Evolutionary conservation across 2,888 invertebrate genomes (phyloP).

Genomic region (Cantharis rustica): DNA sequence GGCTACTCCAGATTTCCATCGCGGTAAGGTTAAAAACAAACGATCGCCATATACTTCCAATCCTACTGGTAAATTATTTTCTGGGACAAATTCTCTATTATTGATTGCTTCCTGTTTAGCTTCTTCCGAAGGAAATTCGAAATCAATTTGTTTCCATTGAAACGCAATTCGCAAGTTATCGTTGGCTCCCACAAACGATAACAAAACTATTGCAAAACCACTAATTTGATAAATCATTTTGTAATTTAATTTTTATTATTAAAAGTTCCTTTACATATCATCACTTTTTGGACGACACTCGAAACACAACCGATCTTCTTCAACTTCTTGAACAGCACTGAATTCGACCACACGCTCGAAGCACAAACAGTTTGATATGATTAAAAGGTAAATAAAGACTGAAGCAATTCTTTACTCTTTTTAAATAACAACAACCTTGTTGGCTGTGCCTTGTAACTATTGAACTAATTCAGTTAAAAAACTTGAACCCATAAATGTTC

Average conservation of each 20-base stretch:
- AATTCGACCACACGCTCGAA: not conserved
- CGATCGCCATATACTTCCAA: conserved; percentile 71
- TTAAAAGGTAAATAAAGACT: not conserved
- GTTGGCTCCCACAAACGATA: conserved; percentile 53
- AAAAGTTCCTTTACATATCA: not conserved
- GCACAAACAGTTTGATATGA: not conserved
- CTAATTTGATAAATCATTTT: not conserved
- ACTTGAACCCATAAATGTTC: not conserved
- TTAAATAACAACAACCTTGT: not conserved
- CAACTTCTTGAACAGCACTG: not conserved
- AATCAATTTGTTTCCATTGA: conserved; percentile 77
- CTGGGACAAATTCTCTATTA: conserved; percentile 66
- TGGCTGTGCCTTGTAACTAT: not conserved
- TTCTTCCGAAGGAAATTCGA: conserved; percentile 64
- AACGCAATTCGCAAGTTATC: conserved; percentile 72
- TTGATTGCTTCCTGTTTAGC: conserved; percentile 64
- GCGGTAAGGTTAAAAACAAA: conserved; percentile 74
- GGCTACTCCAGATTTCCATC: conserved; percentile 77
- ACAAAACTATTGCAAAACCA: not conserved
- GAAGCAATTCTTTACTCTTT: not conserved
- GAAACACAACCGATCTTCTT: not conserved
- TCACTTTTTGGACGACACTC: not conserved
- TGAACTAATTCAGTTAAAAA: not conserved
- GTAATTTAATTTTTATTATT: not conserved
- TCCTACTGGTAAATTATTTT: conserved; percentile 76